Percentiles rank a stretch among this genome's conserved stretches.
Evolutionary conservation across 1,140 invertebrate genomes (phyloP).

Genomic region (Hermatobates lingyangjiaoensis): DNA sequence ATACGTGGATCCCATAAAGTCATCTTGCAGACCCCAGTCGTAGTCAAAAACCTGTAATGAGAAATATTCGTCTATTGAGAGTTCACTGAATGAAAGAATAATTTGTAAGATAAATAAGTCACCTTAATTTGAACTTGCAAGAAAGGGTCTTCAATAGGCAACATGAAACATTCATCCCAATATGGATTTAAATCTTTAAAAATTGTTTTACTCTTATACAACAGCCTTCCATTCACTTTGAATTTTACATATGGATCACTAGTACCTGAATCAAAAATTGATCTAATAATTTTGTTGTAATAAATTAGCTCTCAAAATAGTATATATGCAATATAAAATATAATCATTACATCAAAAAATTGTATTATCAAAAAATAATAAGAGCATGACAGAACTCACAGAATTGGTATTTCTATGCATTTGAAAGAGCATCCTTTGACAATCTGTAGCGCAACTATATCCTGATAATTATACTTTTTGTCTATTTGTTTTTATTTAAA

Average conservation of each 20-base stretch:
- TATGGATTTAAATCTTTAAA: conserved; percentile 75
- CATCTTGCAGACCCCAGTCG: conserved; percentile 90
- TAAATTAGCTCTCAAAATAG: not conserved
- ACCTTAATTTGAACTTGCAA: conserved; percentile 73
- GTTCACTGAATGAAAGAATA: not conserved
- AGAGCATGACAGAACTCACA: not conserved
- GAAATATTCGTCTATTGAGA: not conserved
- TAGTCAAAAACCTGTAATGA: conserved; percentile 77
- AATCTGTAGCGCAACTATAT: not conserved
- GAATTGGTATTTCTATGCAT: not conserved
- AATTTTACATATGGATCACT: conserved; percentile 99
- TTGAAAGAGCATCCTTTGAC: not conserved
- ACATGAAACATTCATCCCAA: conserved; percentile 91
- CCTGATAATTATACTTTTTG: too few relatives aligned
- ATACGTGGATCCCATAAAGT: conserved; percentile 85
- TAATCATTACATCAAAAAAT: not conserved
- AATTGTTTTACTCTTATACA: conserved; percentile 86
- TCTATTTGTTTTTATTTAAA: too few relatives aligned
- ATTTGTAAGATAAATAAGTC: conserved; percentile 17
- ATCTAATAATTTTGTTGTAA: conserved; percentile 5
- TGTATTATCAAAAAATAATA: too few relatives aligned
- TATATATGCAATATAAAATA: not conserved
- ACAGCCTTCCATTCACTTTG: conserved; percentile 65
- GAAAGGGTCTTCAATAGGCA: conserved; percentile 87
- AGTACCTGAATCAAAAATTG: conserved; percentile 44